Base-by-base conservation (phyloP, 1,140 invertebrate species). In the Hesperophylax magnus region DNA sequence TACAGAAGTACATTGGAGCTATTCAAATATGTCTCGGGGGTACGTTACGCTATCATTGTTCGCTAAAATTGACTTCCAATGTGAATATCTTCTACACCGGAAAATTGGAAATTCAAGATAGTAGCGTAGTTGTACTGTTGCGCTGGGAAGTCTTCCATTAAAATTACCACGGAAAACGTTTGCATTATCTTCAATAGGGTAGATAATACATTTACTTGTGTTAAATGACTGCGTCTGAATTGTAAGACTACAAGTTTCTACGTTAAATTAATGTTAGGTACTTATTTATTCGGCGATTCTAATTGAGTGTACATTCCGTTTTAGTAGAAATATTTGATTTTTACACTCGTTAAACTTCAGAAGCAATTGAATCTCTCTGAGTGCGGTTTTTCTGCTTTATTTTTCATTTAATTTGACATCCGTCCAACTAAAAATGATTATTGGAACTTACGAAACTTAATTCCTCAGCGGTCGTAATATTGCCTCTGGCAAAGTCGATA, bases 21-120 rank as follows among this genome's bases (percentile, higher is more conserved):
- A 61, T 77, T 77, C 54, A 65, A 83, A 78, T 83, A 76, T 81
- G 82, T 83, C 82, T 77, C 82, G 76, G 47, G 79, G 82, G 79
- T 76, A 83, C 79, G 75, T 78, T 81, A 78, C 67, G 76, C 72
- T 78, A 83, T 83, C 79, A 83, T 81, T 83, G 82, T 81, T 83
- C 82, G 79, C 74, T 81, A 78, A 81, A 81, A 81, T 83, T 81
- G 82, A 83, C 82, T 83, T 81, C 69, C 79, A 80, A 83, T 81
- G 82, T 81, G 82, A 83, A 83, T 83, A 80, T 82, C 79, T 82
- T 65, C 67, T 53, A 63, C 69, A 71, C 27, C 47, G 78, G 79
- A 81, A 83, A 83, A 83, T 83, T 83, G 82, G 82, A 78, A 83
- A 79, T 78, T 83, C 65, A 60, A 78, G 79, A 83, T 83, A 67